Percentiles rank a stretch among this genome's conserved stretches.
Evolutionary conservation across 2,888 invertebrate species (phyloP).

Genomic region (Hirtodrosophila histrioides): DNA sequence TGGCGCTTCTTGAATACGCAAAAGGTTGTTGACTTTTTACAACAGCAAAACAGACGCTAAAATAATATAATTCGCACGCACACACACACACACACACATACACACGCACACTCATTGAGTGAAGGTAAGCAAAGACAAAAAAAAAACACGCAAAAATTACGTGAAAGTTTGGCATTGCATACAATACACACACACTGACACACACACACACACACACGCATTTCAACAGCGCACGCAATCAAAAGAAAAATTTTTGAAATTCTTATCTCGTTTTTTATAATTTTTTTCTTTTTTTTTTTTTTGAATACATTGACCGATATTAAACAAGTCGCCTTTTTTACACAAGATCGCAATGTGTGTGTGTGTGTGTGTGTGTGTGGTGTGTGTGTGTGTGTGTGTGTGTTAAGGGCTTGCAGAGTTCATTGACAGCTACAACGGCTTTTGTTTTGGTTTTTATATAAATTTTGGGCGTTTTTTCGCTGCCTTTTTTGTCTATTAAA

Average conservation of each 20-base stretch:
- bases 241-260: constrained; percentile 74
- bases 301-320: constrained; percentile 81
- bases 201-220: constrained; percentile 13
- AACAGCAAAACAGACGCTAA: constrained; percentile 72
- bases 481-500: constrained; percentile 3
- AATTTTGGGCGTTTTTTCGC: constrained; percentile 3
- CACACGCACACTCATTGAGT: constrained; percentile 35
- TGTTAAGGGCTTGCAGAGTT: constrained; percentile 70
- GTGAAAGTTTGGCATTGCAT: constrained; percentile 80
- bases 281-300: constrained; percentile 25
- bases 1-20: constrained; percentile 71
- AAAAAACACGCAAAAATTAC: constrained; percentile 67
- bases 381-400: constrained; percentile 21
- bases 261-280: constrained; percentile 74
- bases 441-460: constrained; percentile 34
- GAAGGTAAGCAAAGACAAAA: constrained; percentile 41
- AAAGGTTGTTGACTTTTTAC: constrained; percentile 78
- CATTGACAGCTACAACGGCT: constrained; percentile 59
- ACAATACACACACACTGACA: constrained; percentile 32
- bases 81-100: constrained; percentile 45
- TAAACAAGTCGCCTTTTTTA: constrained; percentile 69
- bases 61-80: constrained; percentile 68
- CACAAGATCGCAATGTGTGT: constrained; percentile 31
- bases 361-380: constrained; percentile 13
- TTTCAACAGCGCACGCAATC: constrained; percentile 60